phyloP scores from a whole-genome alignment of 2,113 vertebrate genomes.

The Hemichromis elongatus region DNA sequence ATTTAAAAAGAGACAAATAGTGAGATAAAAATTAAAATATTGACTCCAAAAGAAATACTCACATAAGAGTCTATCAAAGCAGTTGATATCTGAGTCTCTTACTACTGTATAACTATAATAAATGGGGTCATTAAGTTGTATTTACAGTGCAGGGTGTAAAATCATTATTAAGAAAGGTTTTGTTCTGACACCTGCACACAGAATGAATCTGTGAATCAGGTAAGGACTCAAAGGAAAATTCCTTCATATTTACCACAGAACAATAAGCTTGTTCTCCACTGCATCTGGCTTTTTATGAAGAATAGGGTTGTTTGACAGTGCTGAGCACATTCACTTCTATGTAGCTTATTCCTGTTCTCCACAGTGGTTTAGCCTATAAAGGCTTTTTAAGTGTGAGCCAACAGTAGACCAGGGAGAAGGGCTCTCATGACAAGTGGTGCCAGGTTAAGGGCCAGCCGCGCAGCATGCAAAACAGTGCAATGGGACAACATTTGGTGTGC shows the following conservation, averaged over 20 bases:
- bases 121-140: background rate
- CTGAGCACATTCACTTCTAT: background rate
- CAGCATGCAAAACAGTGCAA: constrained; percentile 71
- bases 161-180: background rate
- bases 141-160: background rate
- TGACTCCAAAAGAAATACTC: background rate
- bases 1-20: background rate
- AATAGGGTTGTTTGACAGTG: background rate
- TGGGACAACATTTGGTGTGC: constrained; percentile 75
- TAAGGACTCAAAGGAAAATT: background rate
- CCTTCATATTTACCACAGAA: background rate
- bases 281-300: background rate
- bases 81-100: background rate
- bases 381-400: constrained; percentile 20
- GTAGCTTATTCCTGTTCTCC: background rate
- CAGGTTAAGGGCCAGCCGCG: constrained; percentile 39
- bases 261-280: background rate
- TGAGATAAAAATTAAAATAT: background rate
- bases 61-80: background rate
- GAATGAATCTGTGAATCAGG: background rate
- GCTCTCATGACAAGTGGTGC: constrained; percentile 51
- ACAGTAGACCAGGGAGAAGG: constrained; percentile 22
- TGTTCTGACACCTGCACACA: background rate
- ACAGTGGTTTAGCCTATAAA: constrained; percentile 14
- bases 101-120: background rate